Evolutionary conservation across 2,797 vertebrate genomes (phyloP).

Genomic region (Pogoniulus pusillus): DNA sequence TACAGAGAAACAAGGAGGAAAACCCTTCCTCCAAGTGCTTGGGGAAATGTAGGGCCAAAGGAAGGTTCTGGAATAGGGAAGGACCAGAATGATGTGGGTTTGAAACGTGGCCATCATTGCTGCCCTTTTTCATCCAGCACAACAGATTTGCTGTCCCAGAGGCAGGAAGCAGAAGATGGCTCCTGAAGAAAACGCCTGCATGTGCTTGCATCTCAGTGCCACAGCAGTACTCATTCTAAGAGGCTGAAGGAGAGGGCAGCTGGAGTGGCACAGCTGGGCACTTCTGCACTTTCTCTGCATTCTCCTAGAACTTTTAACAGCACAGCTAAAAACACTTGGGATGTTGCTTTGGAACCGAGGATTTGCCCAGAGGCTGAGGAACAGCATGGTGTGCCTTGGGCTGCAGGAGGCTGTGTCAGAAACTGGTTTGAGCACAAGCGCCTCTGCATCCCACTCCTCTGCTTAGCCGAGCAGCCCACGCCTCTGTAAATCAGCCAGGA

Average conservation of each 20-base stretch:
- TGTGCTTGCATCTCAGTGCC: neutral
- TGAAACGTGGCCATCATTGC: neutral
- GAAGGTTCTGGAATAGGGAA: neutral
- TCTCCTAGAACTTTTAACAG: neutral
- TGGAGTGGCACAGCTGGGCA: neutral
- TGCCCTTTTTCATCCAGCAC: neutral
- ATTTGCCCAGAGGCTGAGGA: slow-evolving; percentile 18
- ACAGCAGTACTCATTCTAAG: fast-evolving
- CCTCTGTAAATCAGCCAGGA: slow-evolving; percentile 32
- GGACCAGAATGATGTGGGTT: neutral
- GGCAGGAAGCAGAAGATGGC: neutral
- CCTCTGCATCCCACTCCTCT: slow-evolving; percentile 54
- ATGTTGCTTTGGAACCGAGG: neutral
- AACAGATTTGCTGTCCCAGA: neutral
- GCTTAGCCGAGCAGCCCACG: slow-evolving; percentile 51
- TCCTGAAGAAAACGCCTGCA: neutral
- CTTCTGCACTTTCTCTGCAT: neutral
- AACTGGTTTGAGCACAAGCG: slow-evolving; percentile 48
- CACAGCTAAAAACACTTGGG: neutral
- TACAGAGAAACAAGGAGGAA: neutral
- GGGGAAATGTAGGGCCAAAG: neutral
- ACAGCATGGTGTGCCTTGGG: neutral
- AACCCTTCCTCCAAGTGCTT: neutral
- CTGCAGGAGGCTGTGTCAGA: neutral
- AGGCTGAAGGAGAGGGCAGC: neutral